phyloP scores from a whole-genome alignment of 2,113 vertebrate genomes.

The Corythoichthys haematopterus region DNA sequence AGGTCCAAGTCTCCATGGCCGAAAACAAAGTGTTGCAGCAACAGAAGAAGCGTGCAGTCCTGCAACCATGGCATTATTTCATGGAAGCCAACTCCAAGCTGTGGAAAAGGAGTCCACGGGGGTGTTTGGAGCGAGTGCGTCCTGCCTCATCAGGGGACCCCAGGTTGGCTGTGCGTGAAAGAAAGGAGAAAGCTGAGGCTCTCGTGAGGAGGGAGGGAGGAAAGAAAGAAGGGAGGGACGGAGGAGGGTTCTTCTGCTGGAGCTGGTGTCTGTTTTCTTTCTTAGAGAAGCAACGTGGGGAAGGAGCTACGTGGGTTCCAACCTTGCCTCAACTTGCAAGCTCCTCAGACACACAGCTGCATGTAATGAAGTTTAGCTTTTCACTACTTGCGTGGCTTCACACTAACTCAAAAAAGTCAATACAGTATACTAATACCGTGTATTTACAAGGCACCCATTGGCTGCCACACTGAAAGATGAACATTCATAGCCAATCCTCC shows the following conservation, averaged over 20 bases:
- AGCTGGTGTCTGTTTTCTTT: constrained; percentile 54
- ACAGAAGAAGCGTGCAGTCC: constrained; percentile 69
- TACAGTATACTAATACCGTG: not conserved
- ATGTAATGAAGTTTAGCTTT: not conserved
- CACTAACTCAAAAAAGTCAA: not conserved
- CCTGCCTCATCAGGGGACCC: not conserved
- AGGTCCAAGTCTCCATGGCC: constrained; percentile 63
- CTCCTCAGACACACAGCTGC: not conserved
- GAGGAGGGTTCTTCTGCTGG: constrained; percentile 59
- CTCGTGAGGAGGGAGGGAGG: constrained; percentile 34
- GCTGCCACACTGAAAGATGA: no score
- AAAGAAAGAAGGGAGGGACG: constrained; percentile 56
- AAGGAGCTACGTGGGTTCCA: constrained; percentile 9
- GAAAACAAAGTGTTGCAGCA: constrained; percentile 71
- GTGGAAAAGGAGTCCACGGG: constrained; percentile 36
- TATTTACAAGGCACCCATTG: no score
- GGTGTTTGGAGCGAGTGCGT: constrained; percentile 32
- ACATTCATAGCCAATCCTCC: no score
- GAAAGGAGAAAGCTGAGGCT: constrained; percentile 44
- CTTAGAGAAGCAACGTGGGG: constrained; percentile 14
- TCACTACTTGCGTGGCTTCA: not conserved
- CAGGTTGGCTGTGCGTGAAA: constrained; percentile 10
- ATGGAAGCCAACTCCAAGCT: constrained; percentile 41
- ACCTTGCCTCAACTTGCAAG: constrained; percentile 35
- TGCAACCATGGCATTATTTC: constrained; percentile 81